These are phyloP conservation scores for Nomada flava DNA, from an alignment of 2,888 invertebrate species.

Conservation along the genomic window DNA sequence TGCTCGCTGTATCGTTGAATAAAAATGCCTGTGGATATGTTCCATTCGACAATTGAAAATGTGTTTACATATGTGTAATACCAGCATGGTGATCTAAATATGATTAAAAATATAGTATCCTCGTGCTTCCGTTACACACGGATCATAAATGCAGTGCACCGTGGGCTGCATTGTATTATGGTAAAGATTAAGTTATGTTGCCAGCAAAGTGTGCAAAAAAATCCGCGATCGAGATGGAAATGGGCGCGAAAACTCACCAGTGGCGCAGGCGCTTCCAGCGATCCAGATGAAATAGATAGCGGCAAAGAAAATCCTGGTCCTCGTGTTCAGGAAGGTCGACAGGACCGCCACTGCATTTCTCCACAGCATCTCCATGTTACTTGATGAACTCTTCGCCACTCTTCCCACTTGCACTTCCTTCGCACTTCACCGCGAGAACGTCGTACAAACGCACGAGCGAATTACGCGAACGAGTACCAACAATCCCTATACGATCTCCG, in stretches of 20 bases:
- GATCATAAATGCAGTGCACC: too few species aligned
- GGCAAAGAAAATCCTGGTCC: slow-evolving; percentile 67
- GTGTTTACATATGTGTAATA: background rate
- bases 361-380: slow-evolving; percentile 67
- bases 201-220: background rate
- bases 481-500: slow-evolving; percentile 48
- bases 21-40: background rate
- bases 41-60: background rate
- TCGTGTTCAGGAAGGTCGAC: slow-evolving; percentile 58
- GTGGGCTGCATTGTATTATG: too few species aligned
- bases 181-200: too few species aligned
- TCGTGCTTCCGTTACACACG: too few species aligned
- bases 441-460: slow-evolving; percentile 22
- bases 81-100: too few species aligned
- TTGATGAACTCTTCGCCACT: slow-evolving; percentile 43
- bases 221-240: slow-evolving; percentile 20
- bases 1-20: background rate
- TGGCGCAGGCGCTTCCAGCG: slow-evolving; percentile 72
- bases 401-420: slow-evolving; percentile 40
- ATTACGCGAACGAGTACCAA: slow-evolving; percentile 40
- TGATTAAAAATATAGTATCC: too few species aligned
- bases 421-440: slow-evolving; percentile 43
- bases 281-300: slow-evolving; percentile 69
- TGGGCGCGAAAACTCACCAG: slow-evolving; percentile 71
- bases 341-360: slow-evolving; percentile 57